Percentiles rank a stretch among this genome's conserved stretches.
Conservation (phyloP, 2,797 vertebrate species). For the Leucoraja ocellata region DNA sequence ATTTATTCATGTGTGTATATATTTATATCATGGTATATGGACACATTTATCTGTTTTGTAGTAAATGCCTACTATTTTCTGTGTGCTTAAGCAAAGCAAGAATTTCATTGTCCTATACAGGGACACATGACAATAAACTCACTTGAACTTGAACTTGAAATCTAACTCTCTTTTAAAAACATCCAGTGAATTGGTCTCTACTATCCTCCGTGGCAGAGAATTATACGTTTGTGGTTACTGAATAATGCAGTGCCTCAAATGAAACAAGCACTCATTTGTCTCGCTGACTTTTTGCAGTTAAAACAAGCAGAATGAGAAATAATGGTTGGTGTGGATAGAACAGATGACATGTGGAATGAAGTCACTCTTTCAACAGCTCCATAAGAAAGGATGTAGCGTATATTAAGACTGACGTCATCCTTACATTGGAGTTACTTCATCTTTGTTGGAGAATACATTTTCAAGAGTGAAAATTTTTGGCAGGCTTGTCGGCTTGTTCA, state of each 20-base stretch:
- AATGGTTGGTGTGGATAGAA: background rate
- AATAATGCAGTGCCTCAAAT: background rate
- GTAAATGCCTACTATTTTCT: too few relatives aligned
- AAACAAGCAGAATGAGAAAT: background rate
- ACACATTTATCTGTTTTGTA: too few relatives aligned
- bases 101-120: too few relatives aligned
- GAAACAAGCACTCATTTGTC: background rate
- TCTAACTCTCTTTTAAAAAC: too few relatives aligned
- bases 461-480: background rate
- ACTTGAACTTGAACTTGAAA: too few relatives aligned
- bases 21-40: too few relatives aligned
- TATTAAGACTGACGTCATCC: constrained; percentile 27
- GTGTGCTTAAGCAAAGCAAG: too few relatives aligned
- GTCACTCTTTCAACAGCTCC: background rate
- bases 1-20: too few relatives aligned
- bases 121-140: too few relatives aligned
- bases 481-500: constrained; percentile 30
- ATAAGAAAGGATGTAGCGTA: constrained; percentile 18
- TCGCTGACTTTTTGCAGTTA: background rate
- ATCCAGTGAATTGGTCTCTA: too few relatives aligned
- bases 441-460: constrained; percentile 19
- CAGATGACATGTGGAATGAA: background rate
- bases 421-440: constrained; percentile 14
- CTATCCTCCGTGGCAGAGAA: too few relatives aligned
- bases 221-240: too few relatives aligned